Conservation (phyloP, 92 coral and sea anemone genomes). For the Actinostola sp. region DNA sequence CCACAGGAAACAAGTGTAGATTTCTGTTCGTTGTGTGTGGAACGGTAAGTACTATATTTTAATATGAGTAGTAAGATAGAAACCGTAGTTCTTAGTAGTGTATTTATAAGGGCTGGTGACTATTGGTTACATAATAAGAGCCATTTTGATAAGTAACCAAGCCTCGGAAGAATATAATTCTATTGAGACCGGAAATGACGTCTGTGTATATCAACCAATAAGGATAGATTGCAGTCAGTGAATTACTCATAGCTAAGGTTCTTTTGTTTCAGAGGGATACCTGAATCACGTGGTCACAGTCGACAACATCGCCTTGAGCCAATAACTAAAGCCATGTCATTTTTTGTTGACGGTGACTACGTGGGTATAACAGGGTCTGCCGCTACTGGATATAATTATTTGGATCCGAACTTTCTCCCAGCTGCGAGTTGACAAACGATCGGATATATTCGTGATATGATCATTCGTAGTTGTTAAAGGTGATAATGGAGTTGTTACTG, state of each 20-base stretch:
- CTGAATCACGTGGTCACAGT: conserved; percentile 60
- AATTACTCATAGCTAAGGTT: too few species aligned
- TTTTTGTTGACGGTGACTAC: conserved; percentile 91
- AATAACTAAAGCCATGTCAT: conserved; percentile 50
- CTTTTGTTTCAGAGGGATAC: conserved; percentile 52
- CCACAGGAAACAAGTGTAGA: conserved; percentile 77
- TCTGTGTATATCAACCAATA: too few species aligned
- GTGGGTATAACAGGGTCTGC: conserved; percentile 72
- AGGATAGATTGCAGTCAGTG: too few species aligned
- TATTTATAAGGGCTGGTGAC: too few species aligned
- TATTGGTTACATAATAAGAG: too few species aligned
- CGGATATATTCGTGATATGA: too few species aligned
- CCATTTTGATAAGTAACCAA: too few species aligned
- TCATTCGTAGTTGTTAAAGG: too few species aligned
- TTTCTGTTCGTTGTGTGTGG: conserved; percentile 74
- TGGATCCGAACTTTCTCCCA: conserved; percentile 97
- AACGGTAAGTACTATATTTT: conserved; percentile 67
- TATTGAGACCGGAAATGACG: too few species aligned
- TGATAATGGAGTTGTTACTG: conserved; percentile 48
- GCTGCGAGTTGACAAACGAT: conserved; percentile 79
- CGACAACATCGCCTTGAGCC: conserved; percentile 73
- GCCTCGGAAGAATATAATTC: too few species aligned
- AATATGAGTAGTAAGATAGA: too few species aligned
- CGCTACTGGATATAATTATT: conserved; percentile 78
- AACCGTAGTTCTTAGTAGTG: too few species aligned